Base-by-base conservation (phyloP, 2,113 vertebrate species). In the Menidia beryllina region DNA sequence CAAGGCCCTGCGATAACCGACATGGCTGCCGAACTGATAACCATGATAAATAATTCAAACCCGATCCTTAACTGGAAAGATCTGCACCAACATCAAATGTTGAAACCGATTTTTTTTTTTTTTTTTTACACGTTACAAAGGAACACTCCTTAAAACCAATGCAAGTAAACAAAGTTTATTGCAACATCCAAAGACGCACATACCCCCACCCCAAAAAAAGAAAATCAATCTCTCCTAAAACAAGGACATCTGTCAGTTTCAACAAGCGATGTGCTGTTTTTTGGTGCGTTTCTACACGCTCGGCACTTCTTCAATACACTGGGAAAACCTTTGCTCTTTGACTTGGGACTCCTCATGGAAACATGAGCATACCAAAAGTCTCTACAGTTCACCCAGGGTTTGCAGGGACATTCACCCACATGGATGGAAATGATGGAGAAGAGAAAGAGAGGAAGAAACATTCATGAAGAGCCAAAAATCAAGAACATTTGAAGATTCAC, bases 341-440 rank as follows among this genome's bases (percentile, higher is more conserved):
- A 94, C 90, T 94, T 82, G 90, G 92, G 90, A 91, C 50, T 24
- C 86, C 92, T 91, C 92, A 89, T 93, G 89, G 90, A 94, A 90
- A 91, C 92, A 94, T 92, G 79, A 95, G 92, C 92, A 91, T 94
- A 96, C 92, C 93, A 95, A 96, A 95, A 82, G 90, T 95, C 93
- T 95, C 93, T 96, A 94, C 84, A 95, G 93, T 94, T 95, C 92
- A 92, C 90, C 92, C 91, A 94, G 88, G 91, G 74, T 94, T 96
- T 95, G 88, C 93, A 95, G 94, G 91, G 94, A 93, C 88, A 94
- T 94, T 96, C 89, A 95, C 89, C 92, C 93, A 94, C 84, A 95
- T 86, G 95, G 91, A 95, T 94, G 92, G 94, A 94, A 91, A 94
- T 88, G 89, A 94, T 90, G 89, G 87, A 93, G 91, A 92, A 93